These are phyloP conservation scores for Alectura lathami DNA, from an alignment of 2,113 vertebrate genomes.

Conservation along the genomic window DNA sequence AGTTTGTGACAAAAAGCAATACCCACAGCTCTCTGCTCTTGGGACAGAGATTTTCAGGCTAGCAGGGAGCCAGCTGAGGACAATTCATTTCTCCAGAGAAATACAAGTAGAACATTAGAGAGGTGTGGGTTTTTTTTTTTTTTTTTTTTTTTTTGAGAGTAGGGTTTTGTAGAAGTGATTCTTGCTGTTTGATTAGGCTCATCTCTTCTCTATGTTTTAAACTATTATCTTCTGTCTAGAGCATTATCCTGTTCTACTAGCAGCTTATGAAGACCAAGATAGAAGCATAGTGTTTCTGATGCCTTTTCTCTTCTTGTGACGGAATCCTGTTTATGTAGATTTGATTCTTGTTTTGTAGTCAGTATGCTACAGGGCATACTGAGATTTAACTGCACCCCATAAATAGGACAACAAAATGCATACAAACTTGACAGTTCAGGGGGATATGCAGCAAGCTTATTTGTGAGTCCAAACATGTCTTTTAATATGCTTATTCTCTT, in stretches of 20 bases:
- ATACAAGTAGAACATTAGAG: too few relatives aligned
- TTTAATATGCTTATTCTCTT: not conserved
- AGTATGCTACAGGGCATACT: not conserved
- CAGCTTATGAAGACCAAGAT: not conserved
- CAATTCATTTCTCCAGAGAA: not conserved
- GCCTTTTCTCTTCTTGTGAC: not conserved
- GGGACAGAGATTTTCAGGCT: not conserved
- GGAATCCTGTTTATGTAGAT: not conserved
- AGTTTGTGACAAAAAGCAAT: not conserved
- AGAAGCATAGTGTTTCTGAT: not conserved
- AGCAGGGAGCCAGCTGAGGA: not conserved
- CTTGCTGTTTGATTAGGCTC: not conserved
- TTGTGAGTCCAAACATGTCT: not conserved
- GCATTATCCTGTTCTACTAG: not conserved
- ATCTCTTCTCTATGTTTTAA: not conserved
- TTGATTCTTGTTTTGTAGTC: not conserved
- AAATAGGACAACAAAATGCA: not conserved
- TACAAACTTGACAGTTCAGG: not conserved
- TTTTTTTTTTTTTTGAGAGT: too few relatives aligned
- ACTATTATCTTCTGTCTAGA: not conserved
- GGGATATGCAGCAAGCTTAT: not conserved
- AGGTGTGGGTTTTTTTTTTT: not conserved
- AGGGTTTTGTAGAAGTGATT: not conserved
- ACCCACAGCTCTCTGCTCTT: not conserved
- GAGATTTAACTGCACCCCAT: not conserved